Evolutionary conservation across 30 jellyfish, hydroid and myxozoan genomes (phyloP).

Genomic region (Chrysaora quinquecirrha): DNA sequence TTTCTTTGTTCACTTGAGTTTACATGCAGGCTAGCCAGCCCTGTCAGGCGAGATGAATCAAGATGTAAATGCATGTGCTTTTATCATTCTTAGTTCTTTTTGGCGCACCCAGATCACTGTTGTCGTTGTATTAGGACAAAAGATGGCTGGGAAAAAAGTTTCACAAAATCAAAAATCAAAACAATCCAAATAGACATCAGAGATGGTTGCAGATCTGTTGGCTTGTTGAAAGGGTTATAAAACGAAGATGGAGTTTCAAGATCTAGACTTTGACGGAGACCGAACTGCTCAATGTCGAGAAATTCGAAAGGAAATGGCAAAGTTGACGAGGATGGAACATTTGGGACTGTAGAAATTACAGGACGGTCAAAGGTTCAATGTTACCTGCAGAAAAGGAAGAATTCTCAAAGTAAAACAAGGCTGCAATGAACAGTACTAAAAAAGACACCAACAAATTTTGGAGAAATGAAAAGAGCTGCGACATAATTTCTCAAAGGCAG

Average conservation of each 20-base stretch:
- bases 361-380: background rate
- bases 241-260: background rate
- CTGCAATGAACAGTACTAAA: background rate
- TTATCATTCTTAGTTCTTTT: background rate
- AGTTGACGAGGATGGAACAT: background rate
- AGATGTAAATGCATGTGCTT: background rate
- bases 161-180: background rate
- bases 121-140: background rate
- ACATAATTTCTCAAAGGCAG: constrained; percentile 34
- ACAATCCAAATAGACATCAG: background rate
- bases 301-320: background rate
- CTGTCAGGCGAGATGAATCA: constrained; percentile 1
- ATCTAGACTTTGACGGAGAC: background rate
- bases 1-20: background rate
- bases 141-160: background rate
- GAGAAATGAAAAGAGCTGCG: constrained; percentile 43
- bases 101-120: background rate
- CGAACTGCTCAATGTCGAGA: background rate
- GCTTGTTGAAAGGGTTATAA: background rate
- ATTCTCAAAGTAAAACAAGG: background rate
- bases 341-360: background rate
- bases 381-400: background rate
- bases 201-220: constrained; percentile 4
- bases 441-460: constrained; percentile 30
- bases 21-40: constrained; percentile 1